Conservation (phyloP, 1,140 invertebrate genomes). For the Pararge aegeria region DNA sequence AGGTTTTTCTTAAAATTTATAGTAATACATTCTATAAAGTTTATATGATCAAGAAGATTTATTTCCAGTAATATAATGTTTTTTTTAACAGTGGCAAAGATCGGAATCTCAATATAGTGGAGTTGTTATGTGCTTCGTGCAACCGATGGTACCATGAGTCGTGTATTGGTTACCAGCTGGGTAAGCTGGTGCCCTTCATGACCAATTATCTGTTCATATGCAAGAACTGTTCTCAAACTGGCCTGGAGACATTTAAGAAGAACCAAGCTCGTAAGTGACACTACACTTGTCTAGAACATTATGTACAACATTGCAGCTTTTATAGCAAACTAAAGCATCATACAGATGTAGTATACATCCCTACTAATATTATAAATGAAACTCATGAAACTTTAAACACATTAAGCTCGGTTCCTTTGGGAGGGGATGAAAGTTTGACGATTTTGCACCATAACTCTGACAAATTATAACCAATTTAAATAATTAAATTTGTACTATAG, state of each 20-base stretch:
- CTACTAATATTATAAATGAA: too few species aligned
- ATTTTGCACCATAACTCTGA: too few species aligned
- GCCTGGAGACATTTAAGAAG: constrained; percentile 93
- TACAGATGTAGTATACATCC: too few species aligned
- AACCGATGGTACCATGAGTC: constrained; percentile 95
- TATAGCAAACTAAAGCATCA: too few species aligned
- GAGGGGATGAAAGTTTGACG: too few species aligned
- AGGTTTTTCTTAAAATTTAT: constrained; percentile 16
- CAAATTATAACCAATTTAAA: too few species aligned
- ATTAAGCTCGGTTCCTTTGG: too few species aligned
- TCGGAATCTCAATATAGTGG: constrained; percentile 93
- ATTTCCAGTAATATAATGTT: not conserved
- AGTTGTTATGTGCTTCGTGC: constrained; percentile 94
- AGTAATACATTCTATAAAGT: constrained; percentile 9
- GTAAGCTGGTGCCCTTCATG: constrained; percentile 96
- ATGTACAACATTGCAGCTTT: not conserved
- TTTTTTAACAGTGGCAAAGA: constrained; percentile 90
- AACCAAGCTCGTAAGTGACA: constrained; percentile 95
- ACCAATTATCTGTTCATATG: constrained; percentile 98
- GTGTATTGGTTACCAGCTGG: constrained; percentile 94
- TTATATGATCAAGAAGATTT: not conserved
- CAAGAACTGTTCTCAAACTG: constrained; percentile 96
- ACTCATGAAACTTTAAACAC: too few species aligned
- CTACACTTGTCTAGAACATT: not conserved
- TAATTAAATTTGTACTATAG: too few species aligned